A percentile compares a stretch with the other conserved stretches of the same genome.
Evolutionary conservation across 2,797 vertebrate species (phyloP).

Genomic region (Gymnocypris eckloni): DNA sequence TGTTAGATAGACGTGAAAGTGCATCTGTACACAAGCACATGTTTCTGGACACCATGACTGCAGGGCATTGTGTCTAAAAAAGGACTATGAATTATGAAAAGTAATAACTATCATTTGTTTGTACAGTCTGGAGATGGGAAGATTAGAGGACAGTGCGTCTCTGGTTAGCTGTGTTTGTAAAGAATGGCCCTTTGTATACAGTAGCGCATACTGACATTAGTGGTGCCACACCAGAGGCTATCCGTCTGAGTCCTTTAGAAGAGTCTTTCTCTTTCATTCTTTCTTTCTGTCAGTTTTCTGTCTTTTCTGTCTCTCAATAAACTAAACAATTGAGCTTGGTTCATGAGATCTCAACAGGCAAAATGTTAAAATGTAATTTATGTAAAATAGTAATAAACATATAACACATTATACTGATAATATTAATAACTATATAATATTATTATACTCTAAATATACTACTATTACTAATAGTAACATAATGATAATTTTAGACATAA

Average conservation of each 20-base stretch:
- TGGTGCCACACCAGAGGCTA: constrained; percentile 58
- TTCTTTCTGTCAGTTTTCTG: not conserved
- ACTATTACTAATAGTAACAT: not conserved
- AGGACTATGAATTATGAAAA: constrained; percentile 47
- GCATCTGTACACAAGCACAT: constrained; percentile 18
- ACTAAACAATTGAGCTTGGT: not conserved
- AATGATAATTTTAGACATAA: no score
- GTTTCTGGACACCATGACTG: constrained; percentile 19
- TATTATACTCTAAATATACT: not conserved
- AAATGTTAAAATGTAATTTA: not conserved
- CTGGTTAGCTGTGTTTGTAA: constrained; percentile 51
- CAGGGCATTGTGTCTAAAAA: constrained; percentile 4
- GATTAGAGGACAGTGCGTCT: constrained; percentile 51
- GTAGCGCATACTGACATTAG: constrained; percentile 54
- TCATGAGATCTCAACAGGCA: not conserved
- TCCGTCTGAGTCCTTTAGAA: constrained; percentile 50
- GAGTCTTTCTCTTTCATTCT: not conserved
- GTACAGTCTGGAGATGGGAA: constrained; percentile 57
- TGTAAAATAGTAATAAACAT: not conserved
- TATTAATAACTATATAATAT: not conserved
- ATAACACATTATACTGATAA: not conserved
- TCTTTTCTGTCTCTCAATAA: not conserved
- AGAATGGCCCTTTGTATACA: constrained; percentile 57
- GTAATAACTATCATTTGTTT: constrained; percentile 56
- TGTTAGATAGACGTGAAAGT: constrained; percentile 22